These are phyloP conservation scores for Piprites chloris DNA, from an alignment of 2,113 vertebrate genomes.

Conservation along the genomic window DNA sequence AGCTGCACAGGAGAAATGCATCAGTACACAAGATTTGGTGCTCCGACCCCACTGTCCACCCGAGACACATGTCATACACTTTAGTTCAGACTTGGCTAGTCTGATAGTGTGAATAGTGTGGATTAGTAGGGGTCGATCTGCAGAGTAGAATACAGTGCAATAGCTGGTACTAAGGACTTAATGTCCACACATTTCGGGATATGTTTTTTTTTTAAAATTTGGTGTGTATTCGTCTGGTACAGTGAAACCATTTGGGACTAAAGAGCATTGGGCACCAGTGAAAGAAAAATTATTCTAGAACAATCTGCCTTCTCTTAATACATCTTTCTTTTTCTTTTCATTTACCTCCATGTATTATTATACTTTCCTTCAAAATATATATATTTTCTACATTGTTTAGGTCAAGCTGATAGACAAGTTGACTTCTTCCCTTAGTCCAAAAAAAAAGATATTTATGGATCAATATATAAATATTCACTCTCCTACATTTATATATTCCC, in stretches of 20 bases:
- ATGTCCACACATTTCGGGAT: neutral
- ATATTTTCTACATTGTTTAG: neutral
- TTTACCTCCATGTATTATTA: neutral
- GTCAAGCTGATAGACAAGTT: neutral
- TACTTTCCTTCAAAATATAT: neutral
- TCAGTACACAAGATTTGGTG: neutral
- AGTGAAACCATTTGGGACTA: neutral
- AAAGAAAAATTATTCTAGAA: neutral
- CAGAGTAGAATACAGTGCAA: neutral
- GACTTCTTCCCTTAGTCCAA: neutral
- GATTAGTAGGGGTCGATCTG: neutral
- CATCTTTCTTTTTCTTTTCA: neutral
- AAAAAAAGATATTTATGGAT: neutral
- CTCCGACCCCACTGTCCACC: neutral
- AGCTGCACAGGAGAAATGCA: neutral
- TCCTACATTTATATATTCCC: neutral
- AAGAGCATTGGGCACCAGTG: neutral
- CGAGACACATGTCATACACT: neutral
- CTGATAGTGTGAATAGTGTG: neutral
- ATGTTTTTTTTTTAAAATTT: rapidly evolving
- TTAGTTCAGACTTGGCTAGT: neutral
- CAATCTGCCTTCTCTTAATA: neutral
- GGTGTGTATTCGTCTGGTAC: neutral
- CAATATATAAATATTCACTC: neutral
- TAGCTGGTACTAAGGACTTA: neutral